phyloP scores from a whole-genome alignment of 2,113 vertebrate genomes.

The Coregonus clupeaformis region DNA sequence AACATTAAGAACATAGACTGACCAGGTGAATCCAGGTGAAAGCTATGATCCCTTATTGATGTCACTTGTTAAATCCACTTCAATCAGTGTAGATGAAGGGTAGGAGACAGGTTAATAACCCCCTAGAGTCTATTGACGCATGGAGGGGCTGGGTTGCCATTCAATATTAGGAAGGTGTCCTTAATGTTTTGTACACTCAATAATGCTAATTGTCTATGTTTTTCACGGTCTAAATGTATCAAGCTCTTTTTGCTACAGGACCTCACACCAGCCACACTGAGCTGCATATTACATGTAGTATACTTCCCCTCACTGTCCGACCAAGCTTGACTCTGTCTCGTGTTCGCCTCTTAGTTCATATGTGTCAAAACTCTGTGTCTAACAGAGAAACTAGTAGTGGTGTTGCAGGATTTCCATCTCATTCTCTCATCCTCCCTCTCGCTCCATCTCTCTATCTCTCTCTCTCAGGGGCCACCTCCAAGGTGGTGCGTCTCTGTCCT shows the following conservation, averaged over 20 bases:
- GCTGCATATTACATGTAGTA: conserved; percentile 20
- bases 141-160: too few species aligned
- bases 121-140: too few species aligned
- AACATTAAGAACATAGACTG: background rate
- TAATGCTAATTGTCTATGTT: too few species aligned
- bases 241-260: conserved; percentile 33
- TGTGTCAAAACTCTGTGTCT: background rate
- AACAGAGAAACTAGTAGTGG: too few species aligned
- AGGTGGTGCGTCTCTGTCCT: conserved; percentile 80
- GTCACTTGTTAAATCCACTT: too few species aligned
- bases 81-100: too few species aligned
- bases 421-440: background rate
- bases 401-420: background rate
- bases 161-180: too few species aligned
- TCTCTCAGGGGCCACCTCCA: conserved; percentile 82
- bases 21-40: too few species aligned
- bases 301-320: conserved; percentile 2
- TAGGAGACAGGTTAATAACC: too few species aligned
- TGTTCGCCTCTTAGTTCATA: too few species aligned
- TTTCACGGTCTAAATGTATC: background rate
- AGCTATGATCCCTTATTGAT: too few species aligned
- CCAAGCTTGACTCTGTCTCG: background rate
- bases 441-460: background rate
- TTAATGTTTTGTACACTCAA: too few species aligned
- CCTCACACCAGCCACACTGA: conserved; percentile 21